These are phyloP conservation scores for Hylomyscus alleni DNA, from an alignment of 2,797 vertebrate species.

Conservation along the genomic window DNA sequence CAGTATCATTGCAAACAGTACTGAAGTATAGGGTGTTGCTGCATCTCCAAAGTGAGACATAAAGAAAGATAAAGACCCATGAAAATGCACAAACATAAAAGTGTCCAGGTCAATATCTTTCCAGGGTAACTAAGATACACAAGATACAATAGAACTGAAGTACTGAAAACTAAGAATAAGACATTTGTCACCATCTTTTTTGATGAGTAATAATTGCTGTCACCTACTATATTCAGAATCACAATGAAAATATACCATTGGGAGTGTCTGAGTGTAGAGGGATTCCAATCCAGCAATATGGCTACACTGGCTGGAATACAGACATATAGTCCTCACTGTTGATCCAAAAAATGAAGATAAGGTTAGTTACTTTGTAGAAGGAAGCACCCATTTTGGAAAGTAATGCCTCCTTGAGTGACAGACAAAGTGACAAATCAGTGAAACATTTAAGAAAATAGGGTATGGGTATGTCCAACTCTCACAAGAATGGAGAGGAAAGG, in stretches of 20 bases:
- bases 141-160: not conserved
- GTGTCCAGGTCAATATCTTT: not conserved
- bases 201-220: not conserved
- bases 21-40: not conserved
- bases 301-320: not conserved
- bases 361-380: not conserved
- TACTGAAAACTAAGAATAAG: not conserved
- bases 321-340: not conserved
- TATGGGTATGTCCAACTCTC: too few relatives aligned
- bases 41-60: not conserved
- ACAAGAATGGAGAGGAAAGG: too few relatives aligned
- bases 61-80: not conserved
- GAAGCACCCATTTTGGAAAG: not conserved
- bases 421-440: not conserved
- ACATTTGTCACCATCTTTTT: not conserved
- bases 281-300: not conserved
- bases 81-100: not conserved
- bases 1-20: not conserved
- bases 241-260: not conserved
- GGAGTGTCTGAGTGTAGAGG: not conserved
- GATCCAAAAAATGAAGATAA: not conserved
- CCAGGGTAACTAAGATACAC: not conserved
- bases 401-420: not conserved
- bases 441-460: too few relatives aligned
- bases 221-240: not conserved